Base-by-base conservation (phyloP, 1,140 invertebrate genomes). In the Brachionus sp. region DNA sequence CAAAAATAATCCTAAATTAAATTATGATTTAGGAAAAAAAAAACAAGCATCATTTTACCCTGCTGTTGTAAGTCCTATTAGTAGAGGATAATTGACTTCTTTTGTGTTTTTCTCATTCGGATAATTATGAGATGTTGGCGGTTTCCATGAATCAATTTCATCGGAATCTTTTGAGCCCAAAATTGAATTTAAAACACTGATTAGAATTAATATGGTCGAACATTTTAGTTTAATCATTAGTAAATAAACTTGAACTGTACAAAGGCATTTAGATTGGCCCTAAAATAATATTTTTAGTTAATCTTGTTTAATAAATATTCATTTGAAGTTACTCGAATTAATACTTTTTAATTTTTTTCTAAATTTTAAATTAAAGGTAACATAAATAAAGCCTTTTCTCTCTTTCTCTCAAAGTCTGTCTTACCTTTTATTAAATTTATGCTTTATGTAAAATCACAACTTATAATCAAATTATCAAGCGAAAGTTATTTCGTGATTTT, bases 351-450 rank as follows among this genome's bases (percentile, higher is more conserved):
- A 9, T 0, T 25, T 57, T 57, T 57, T 57, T 57, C 50, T 57
- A 57, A 19, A 57, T 57, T 57, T 57, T 57, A 57, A 57, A 57
- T 57, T 57, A 57, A 57, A 57, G 50, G 50, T 57, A 57, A 57
- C 50, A 57, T 57, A 57, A 57, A 57, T 57, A 57, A 57, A 57
- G 50, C 50, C 19, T 57, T 57, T 13, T 42, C 5, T 42, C 12
- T 42, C 19, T 57, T 19, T 57, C 50, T 57, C 50, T 57, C 50
- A 57, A 16, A 6, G 19, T 19, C 16, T 57, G 9, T 57, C 50
- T 57, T 57, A 57, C 50, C 50, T 57, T 57, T 57, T 19, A 23
- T 57, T 57, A 57, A 57, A 57, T 57, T 57, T 57, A 57, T 57
- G 50, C 9, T 57, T 57, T 57, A 57, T 9, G 50, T 19, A 57